Base-by-base conservation (phyloP, 2,888 invertebrate genomes). In the Alitta virens region DNA sequence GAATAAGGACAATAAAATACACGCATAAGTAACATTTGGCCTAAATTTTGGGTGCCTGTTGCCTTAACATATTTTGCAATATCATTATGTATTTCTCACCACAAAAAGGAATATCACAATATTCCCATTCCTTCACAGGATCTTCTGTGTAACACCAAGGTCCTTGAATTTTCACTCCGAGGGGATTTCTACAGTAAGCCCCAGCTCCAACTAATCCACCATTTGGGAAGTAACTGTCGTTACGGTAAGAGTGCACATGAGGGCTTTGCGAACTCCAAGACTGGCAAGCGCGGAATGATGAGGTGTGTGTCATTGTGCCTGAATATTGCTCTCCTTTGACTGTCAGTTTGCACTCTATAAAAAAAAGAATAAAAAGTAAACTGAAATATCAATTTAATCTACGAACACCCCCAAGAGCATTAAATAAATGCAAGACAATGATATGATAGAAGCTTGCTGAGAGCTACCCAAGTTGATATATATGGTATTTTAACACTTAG, bases 71-170 rank as follows among this genome's bases (percentile, higher is more conserved):
- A n/a, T n/a, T n/a, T n/a, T n/a, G n/a, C n/a, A n/a, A n/a, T n/a
- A n/a, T n/a, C n/a, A n/a, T n/a, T n/a, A n/a, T n/a, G n/a, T n/a
- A n/a, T n/a, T 18, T 21, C 59, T 51, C 25, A 59, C 59, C 59
- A 59, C 60, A 60, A 2, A 53, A 16, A 2, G 54, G 7, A 24
- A 60, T 53, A 21, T 60, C 46, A 25, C 60, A 60, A 46, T 60
- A 55, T 46, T 60, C 60, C 60, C 60, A 60, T 14, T 23, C 7
- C 24, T 14, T 25, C 5, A 2, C 7, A 18, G 26, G 60, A 14
- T 60, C 60, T 25, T 42, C 54, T 9, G 60, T 60, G 49, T 42
- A 60, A 38, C 60, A 60, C 54, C 55, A 60, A 24, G 60, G 60
- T 21, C 60, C 54, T 21, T 21, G 18, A 24, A 18, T 23, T 9